Percentiles rank a stretch among this genome's conserved stretches.
Evolutionary conservation across 2,113 vertebrate species (phyloP).

Genomic region (Trogon melanurus): DNA sequence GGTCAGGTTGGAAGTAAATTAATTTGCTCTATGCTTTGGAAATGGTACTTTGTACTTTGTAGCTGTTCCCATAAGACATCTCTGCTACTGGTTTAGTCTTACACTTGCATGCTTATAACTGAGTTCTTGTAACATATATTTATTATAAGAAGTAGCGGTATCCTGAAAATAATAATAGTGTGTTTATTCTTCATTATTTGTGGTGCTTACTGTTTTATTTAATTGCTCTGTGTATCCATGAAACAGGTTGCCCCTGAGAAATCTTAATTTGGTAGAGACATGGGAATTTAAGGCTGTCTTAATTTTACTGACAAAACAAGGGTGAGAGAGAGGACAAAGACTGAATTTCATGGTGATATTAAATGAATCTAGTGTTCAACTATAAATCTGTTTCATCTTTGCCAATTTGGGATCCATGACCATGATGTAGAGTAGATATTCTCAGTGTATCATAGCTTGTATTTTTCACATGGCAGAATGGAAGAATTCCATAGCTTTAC

Average conservation of each 20-base stretch:
- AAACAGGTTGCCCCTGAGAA: slow-evolving; percentile 27
- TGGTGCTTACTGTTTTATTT: slow-evolving; percentile 2
- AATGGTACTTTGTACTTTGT: neutral
- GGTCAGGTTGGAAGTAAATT: neutral
- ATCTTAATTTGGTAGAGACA: slow-evolving; percentile 36
- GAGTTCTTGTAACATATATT: neutral
- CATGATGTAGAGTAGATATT: slow-evolving; percentile 22
- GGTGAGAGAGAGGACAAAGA: neutral
- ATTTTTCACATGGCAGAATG: slow-evolving; percentile 30
- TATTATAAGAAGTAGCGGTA: neutral
- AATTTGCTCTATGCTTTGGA: neutral
- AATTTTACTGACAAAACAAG: slow-evolving; percentile 37
- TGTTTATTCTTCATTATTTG: neutral
- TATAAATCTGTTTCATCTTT: slow-evolving; percentile 19
- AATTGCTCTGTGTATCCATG: neutral
- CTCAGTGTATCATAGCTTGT: slow-evolving; percentile 6
- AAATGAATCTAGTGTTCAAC: slow-evolving; percentile 7
- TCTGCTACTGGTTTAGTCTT: neutral
- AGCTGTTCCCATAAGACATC: neutral
- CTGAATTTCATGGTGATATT: neutral
- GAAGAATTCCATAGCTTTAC: slow-evolving; percentile 42
- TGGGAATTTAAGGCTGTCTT: slow-evolving; percentile 30
- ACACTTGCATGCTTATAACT: neutral
- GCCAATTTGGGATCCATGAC: slow-evolving; percentile 39
- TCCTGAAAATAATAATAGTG: neutral